Evolutionary conservation across 1,140 invertebrate genomes (phyloP).

Genomic region (Meteorus sp.): DNA sequence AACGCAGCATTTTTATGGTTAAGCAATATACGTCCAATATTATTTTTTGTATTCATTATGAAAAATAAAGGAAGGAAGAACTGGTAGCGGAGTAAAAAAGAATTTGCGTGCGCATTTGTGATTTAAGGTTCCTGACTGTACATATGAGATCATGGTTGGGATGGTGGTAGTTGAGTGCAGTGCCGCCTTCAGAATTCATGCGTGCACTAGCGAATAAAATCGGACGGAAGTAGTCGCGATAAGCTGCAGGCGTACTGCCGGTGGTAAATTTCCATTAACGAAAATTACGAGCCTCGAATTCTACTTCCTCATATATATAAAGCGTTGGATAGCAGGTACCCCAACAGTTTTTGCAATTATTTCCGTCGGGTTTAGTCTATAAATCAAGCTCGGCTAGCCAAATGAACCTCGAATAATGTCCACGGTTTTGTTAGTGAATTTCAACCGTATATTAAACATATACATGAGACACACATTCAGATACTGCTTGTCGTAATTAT

Average conservation of each 20-base stretch:
- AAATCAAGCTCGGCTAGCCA: conserved; percentile 38
- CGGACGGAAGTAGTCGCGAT: conserved; percentile 29
- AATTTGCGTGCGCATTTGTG: background rate
- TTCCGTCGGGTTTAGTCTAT: conserved; percentile 34
- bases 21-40: background rate
- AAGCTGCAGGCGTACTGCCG: conserved; percentile 22
- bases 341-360: conserved; percentile 39
- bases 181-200: background rate
- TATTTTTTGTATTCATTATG: background rate
- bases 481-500: no score
- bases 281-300: conserved; percentile 39
- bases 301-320: no score
- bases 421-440: conserved; percentile 6
- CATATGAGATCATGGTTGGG: background rate
- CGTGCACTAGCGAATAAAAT: conserved; percentile 24
- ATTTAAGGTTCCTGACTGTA: conserved; percentile 10
- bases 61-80: background rate
- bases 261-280: conserved; percentile 46
- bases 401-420: conserved; percentile 38
- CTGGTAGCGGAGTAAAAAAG: background rate
- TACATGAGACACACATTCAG: no score
- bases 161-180: background rate
- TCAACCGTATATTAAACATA: no score
- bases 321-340: no score
- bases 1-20: background rate